Evolutionary conservation across 2,888 invertebrate species (phyloP).

Genomic region (Trichopoda pennipes): DNA sequence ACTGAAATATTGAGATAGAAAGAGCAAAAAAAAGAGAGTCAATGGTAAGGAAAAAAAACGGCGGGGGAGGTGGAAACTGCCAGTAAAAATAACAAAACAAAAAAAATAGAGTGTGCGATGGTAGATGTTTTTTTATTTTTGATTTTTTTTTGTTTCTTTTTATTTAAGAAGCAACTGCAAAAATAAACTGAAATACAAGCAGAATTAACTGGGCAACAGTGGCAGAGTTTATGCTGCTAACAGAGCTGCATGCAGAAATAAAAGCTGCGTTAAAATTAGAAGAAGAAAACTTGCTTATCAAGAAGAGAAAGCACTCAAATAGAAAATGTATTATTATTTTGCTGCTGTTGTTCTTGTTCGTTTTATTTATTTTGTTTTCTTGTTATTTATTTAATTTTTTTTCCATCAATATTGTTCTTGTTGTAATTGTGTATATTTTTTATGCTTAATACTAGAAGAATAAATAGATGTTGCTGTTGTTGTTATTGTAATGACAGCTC

Average conservation of each 20-base stretch:
- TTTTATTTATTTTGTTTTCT: slow-evolving; percentile 52
- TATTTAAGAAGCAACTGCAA: slow-evolving; percentile 41
- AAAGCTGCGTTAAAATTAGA: slow-evolving; percentile 64
- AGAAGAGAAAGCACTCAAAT: slow-evolving; percentile 71
- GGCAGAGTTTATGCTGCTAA: slow-evolving; percentile 32
- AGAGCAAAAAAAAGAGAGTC: slow-evolving; percentile 25
- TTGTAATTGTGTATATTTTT: slow-evolving; percentile 56
- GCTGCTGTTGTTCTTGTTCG: slow-evolving; percentile 36
- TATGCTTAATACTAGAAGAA: slow-evolving; percentile 53
- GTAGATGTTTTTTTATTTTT: slow-evolving; percentile 15
- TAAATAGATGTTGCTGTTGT: slow-evolving; percentile 55
- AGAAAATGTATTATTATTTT: slow-evolving; percentile 67
- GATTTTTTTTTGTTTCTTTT: too few species aligned
- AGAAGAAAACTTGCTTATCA: slow-evolving; percentile 70
- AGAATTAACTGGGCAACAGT: slow-evolving; percentile 23
- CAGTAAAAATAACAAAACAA: slow-evolving; percentile 46
- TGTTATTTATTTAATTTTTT: slow-evolving; percentile 65
- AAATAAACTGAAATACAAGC: slow-evolving; percentile 23
- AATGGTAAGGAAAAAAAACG: neutral
- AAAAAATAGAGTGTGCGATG: slow-evolving; percentile 57
- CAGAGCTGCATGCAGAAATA: slow-evolving; percentile 38
- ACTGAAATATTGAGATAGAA: slow-evolving; percentile 44
- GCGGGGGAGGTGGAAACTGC: slow-evolving; percentile 20
- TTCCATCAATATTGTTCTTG: slow-evolving; percentile 53
- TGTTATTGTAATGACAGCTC: slow-evolving; percentile 71